A percentile compares a stretch with the other conserved stretches of the same genome.
phyloP scores from a whole-genome alignment of 30 jellyfish, hydroid and myxozoan species.

The Chrysaora quinquecirrha region DNA sequence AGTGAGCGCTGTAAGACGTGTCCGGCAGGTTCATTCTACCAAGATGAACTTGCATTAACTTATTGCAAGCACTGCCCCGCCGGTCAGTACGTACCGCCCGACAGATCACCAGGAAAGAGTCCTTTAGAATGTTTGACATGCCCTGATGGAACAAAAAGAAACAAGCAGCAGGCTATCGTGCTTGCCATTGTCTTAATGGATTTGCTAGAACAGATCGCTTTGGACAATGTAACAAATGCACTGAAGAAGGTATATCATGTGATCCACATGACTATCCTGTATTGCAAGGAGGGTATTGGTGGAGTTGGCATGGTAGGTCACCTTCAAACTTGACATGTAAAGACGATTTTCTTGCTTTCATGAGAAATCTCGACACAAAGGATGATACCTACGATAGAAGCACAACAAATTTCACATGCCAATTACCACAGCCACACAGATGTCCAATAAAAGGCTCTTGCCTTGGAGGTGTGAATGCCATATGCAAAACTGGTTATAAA shows the following conservation, averaged over 20 bases:
- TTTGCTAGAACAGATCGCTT: slow-evolving; percentile 48
- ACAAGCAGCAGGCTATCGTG: slow-evolving; percentile 41
- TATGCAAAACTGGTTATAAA: slow-evolving; percentile 40
- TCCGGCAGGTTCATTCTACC: slow-evolving; percentile 53
- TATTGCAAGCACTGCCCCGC: slow-evolving; percentile 49
- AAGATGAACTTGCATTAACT: slow-evolving; percentile 39
- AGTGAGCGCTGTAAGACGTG: slow-evolving; percentile 17
- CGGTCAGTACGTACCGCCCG: slow-evolving; percentile 57
- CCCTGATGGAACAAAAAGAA: slow-evolving; percentile 56
- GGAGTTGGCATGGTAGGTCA: slow-evolving; percentile 18
- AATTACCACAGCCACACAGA: slow-evolving; percentile 36
- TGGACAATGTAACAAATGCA: slow-evolving; percentile 32
- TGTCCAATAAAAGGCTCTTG: slow-evolving; percentile 66
- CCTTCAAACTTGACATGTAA: background rate
- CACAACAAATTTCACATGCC: slow-evolving; percentile 6
- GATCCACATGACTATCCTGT: slow-evolving; percentile 24
- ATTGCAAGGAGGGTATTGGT: slow-evolving; percentile 39
- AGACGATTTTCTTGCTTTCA: background rate
- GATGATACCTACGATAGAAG: slow-evolving; percentile 10
- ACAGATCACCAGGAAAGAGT: slow-evolving; percentile 49
- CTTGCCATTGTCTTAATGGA: slow-evolving; percentile 50
- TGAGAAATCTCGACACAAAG: slow-evolving; percentile 34
- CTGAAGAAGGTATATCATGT: slow-evolving; percentile 26
- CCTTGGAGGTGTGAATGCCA: slow-evolving; percentile 50
- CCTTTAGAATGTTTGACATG: slow-evolving; percentile 60